Percentiles rank a stretch among this genome's conserved stretches.
These are phyloP conservation scores for Montipora sp. DNA, from an alignment of 64 coral and sea anemone genomes.

Conservation along the genomic window DNA sequence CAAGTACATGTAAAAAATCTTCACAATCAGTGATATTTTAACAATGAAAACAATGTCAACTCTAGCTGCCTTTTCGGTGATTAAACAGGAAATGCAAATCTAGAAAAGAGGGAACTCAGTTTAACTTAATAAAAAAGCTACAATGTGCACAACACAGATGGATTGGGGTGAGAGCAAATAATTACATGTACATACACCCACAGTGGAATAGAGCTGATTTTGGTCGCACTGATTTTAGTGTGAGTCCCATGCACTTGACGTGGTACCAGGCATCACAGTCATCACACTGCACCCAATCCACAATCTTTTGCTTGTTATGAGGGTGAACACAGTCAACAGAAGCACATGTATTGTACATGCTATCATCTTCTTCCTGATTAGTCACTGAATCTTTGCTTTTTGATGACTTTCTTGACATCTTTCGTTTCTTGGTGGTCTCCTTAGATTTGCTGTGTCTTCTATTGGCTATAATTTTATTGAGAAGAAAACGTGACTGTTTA, in stretches of 20 bases:
- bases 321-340: conserved; percentile 78
- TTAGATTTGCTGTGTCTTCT: conserved; percentile 47
- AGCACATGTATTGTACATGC: conserved; percentile 33
- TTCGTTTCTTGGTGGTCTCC: background rate
- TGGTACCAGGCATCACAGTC: conserved; percentile 96
- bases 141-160: no score
- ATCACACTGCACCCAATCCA: conserved; percentile 96
- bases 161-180: no score
- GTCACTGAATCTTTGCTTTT: background rate
- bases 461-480: background rate
- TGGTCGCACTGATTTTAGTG: conserved; percentile 48
- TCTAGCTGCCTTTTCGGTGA: no score
- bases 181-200: conserved; percentile 66
- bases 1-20: no score
- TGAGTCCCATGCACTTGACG: conserved; percentile 81
- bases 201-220: conserved; percentile 83
- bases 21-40: no score
- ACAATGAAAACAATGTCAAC: no score
- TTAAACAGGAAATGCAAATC: no score
- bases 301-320: conserved; percentile 65
- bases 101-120: no score
- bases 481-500: background rate
- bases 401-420: background rate
- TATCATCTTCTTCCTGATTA: conserved; percentile 20
- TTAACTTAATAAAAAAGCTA: no score